Conservation (phyloP, 1,140 invertebrate species). For the Platyscapa corneri region DNA sequence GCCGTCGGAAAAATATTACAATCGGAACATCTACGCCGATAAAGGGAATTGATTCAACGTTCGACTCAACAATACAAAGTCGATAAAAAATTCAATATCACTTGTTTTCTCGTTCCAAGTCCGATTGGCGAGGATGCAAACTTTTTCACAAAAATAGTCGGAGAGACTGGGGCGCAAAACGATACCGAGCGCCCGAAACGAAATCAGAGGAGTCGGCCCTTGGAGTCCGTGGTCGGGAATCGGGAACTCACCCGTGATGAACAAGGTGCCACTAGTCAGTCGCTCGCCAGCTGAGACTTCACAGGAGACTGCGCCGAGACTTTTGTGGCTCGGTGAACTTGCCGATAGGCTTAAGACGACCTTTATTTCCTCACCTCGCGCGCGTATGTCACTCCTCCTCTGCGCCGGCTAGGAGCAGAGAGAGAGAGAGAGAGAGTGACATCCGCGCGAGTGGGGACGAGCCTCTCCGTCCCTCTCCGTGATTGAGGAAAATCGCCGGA, state of each 20-base stretch:
- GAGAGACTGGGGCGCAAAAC: too few species aligned
- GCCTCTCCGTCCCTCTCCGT: background rate
- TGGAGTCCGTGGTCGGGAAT: background rate
- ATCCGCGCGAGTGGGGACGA: background rate
- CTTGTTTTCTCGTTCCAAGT: too few species aligned
- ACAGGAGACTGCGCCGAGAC: constrained; percentile 21
- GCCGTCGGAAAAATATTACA: too few species aligned
- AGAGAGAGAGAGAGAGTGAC: background rate
- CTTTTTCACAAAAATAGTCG: too few species aligned
- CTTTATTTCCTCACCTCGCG: constrained; percentile 34
- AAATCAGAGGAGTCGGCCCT: background rate
- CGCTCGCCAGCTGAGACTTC: constrained; percentile 7
- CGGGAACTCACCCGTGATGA: constrained; percentile 1
- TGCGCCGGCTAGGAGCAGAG: background rate
- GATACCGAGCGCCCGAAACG: too few species aligned
- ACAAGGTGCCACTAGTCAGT: background rate
- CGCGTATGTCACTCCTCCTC: background rate
- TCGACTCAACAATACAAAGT: too few species aligned
- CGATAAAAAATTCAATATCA: too few species aligned
- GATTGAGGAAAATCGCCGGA: background rate
- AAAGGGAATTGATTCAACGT: too few species aligned
- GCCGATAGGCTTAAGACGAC: constrained; percentile 21
- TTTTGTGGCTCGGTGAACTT: constrained; percentile 30
- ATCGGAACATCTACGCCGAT: too few species aligned
- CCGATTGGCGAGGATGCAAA: too few species aligned